phyloP scores from a whole-genome alignment of 1,140 invertebrate species.

The Cherax destructor region DNA sequence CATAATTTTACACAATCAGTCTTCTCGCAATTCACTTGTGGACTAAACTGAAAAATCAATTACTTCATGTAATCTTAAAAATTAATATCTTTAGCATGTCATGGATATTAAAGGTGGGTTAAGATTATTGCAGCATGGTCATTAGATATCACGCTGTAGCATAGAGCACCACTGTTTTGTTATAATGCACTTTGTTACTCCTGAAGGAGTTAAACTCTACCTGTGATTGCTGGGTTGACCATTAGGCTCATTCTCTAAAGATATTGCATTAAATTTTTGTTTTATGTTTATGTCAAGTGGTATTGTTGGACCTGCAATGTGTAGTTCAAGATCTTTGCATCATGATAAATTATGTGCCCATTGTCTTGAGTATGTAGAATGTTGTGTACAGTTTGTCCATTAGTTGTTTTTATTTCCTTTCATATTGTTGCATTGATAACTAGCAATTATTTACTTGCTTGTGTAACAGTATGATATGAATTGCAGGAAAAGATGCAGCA shows the following conservation, averaged over 20 bases:
- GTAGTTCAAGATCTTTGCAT: neutral
- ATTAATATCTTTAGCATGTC: conserved; percentile 15
- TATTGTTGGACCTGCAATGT: neutral
- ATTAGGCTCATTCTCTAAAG: neutral
- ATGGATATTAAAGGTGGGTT: conserved; percentile 30
- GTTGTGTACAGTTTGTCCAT: neutral
- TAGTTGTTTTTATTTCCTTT: neutral
- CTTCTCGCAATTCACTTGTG: conserved; percentile 50
- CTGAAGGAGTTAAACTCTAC: neutral
- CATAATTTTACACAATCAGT: conserved; percentile 59
- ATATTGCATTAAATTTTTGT: neutral
- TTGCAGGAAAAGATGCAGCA: conserved; percentile 21
- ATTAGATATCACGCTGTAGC: conserved; percentile 15
- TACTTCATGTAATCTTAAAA: neutral
- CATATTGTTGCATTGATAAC: neutral
- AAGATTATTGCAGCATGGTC: conserved; percentile 1
- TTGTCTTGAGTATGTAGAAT: neutral
- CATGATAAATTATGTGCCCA: neutral
- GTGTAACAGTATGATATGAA: neutral
- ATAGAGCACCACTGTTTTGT: neutral
- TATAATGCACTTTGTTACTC: neutral
- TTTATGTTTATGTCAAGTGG: neutral
- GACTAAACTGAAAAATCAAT: conserved; percentile 2
- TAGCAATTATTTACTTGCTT: neutral
- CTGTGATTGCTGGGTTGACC: conserved; percentile 3